phyloP scores from a whole-genome alignment of 2,113 vertebrate species.

The Heterotis niloticus region DNA sequence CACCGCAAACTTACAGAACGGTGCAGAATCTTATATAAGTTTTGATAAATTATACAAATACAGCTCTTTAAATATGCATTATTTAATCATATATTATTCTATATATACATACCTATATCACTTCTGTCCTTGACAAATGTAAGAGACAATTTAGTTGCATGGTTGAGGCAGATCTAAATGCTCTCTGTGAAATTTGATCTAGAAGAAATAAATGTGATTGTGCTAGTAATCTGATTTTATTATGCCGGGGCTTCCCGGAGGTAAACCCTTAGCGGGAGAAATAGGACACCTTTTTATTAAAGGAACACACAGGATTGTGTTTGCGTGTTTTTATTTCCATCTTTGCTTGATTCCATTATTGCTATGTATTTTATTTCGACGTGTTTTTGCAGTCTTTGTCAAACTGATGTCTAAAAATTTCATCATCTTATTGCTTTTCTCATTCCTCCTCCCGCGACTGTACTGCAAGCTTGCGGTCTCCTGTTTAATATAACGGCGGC shows the following conservation, averaged over 20 bases:
- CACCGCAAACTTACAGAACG: too few relatives aligned
- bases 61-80: too few relatives aligned
- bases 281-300: constrained; percentile 88
- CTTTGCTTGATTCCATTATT: constrained; percentile 28
- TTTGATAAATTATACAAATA: too few relatives aligned
- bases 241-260: constrained; percentile 89
- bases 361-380: constrained; percentile 55
- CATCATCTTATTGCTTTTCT: constrained; percentile 31
- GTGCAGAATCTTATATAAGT: too few relatives aligned
- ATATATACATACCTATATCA: constrained; percentile 46
- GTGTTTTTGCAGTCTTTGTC: constrained; percentile 63
- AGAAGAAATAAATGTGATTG: constrained; percentile 96
- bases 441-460: neutral
- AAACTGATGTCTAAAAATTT: constrained; percentile 35
- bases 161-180: constrained; percentile 73
- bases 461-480: constrained; percentile 10
- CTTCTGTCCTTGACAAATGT: constrained; percentile 70
- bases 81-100: too few relatives aligned
- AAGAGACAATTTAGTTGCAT: constrained; percentile 65
- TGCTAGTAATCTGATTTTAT: constrained; percentile 97
- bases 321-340: constrained; percentile 36
- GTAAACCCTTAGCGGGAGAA: constrained; percentile 83
- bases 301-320: constrained; percentile 65
- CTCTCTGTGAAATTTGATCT: constrained; percentile 93
- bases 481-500: constrained; percentile 22